A percentile compares a stretch with the other conserved stretches of the same genome.
These are phyloP conservation scores for Oxystoma pomonae DNA, from an alignment of 2,888 invertebrate species.

Conservation along the genomic window DNA sequence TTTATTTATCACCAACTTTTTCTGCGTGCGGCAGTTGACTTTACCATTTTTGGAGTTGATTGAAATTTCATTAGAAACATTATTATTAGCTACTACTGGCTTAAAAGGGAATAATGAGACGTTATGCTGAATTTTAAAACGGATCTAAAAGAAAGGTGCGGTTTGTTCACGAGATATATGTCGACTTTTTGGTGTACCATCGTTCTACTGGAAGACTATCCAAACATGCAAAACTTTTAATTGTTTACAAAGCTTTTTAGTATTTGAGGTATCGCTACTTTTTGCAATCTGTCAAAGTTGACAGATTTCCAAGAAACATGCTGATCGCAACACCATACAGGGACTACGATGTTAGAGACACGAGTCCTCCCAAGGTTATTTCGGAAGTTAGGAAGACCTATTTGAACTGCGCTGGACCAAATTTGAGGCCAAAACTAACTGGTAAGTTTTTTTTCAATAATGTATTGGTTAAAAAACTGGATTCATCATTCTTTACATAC, in stretches of 20 bases:
- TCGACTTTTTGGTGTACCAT: neutral
- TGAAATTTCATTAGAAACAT: neutral
- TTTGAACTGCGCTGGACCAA: slow-evolving; percentile 32
- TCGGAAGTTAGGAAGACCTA: slow-evolving; percentile 43
- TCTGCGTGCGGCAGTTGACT: neutral
- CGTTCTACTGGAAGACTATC: no score
- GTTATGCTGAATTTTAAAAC: neutral
- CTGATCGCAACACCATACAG: slow-evolving; percentile 38
- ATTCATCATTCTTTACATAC: no score
- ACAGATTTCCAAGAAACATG: slow-evolving; percentile 27
- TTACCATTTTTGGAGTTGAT: neutral
- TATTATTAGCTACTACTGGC: neutral
- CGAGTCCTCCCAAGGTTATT: slow-evolving; percentile 43
- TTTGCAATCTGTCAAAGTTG: neutral
- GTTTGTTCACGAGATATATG: neutral
- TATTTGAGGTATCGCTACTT: no score
- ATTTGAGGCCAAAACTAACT: slow-evolving; percentile 40
- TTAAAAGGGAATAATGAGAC: neutral
- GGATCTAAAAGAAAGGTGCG: neutral
- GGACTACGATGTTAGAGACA: slow-evolving; percentile 33
- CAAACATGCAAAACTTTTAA: neutral
- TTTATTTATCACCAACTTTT: neutral
- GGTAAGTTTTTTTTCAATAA: no score
- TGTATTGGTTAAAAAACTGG: no score
- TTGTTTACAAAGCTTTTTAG: no score